A percentile compares a stretch with the other conserved stretches of the same genome.
These are phyloP conservation scores for Dynastes tityus DNA, from an alignment of 2,888 invertebrate genomes.

Conservation along the genomic window DNA sequence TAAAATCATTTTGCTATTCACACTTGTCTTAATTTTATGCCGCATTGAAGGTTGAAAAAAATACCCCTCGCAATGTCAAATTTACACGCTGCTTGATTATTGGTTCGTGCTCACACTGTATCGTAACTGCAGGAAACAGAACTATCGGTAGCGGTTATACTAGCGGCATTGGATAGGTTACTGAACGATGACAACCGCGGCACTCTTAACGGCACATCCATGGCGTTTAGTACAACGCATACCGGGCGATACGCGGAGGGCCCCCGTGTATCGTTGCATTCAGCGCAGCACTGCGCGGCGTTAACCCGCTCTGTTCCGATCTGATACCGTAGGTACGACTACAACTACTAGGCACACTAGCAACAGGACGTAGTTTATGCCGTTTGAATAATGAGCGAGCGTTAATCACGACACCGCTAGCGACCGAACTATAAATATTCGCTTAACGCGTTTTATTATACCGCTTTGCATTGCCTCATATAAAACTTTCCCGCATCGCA, in stretches of 20 bases:
- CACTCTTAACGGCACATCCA: not conserved
- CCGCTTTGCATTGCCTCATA: conserved; percentile 67
- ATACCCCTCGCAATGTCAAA: too few species aligned
- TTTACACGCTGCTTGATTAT: too few species aligned
- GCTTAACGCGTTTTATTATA: conserved; percentile 68
- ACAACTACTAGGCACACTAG: conserved; percentile 12
- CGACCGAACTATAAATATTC: conserved; percentile 68
- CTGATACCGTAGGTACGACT: conserved; percentile 6
- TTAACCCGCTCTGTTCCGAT: conserved; percentile 2
- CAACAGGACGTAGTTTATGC: conserved; percentile 47
- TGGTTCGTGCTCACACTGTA: too few species aligned
- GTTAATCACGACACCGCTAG: conserved; percentile 67
- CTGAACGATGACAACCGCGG: conserved; percentile 20
- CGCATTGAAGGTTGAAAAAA: too few species aligned
- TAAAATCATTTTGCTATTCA: too few species aligned
- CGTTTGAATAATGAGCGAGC: conserved; percentile 66
- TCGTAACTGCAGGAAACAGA: not conserved
- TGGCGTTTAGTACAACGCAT: not conserved
- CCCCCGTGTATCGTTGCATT: not conserved
- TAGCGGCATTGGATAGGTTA: not conserved
- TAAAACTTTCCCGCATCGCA: conserved; percentile 50
- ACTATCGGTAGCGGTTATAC: not conserved
- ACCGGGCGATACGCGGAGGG: not conserved
- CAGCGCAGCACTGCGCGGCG: too few species aligned
- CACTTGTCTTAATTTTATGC: too few species aligned